Percentiles rank a stretch among this genome's conserved stretches.
Conservation (phyloP, 2,113 vertebrate species). For the Neotoma lepida region DNA sequence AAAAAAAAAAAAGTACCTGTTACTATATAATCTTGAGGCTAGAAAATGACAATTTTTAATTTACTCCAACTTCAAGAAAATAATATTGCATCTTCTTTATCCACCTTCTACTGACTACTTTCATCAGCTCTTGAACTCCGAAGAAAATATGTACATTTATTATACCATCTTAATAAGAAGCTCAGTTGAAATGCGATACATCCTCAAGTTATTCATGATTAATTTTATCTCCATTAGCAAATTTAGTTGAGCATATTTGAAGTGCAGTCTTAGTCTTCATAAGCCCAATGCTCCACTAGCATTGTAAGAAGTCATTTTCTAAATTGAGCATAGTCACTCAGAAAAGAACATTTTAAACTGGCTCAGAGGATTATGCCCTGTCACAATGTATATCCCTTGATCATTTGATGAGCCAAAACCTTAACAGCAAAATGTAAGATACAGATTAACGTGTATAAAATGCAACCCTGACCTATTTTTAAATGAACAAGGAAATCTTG, state of each 20-base stretch:
- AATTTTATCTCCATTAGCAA: constrained; percentile 44
- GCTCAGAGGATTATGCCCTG: constrained; percentile 72
- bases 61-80: constrained; percentile 37
- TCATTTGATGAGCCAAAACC: constrained; percentile 68
- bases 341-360: constrained; percentile 75
- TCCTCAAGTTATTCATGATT: constrained; percentile 34
- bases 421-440: constrained; percentile 63
- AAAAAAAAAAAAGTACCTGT: neutral
- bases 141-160: constrained; percentile 27
- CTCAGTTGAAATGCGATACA: constrained; percentile 15
- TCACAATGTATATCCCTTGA: constrained; percentile 63
- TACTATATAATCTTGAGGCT: neutral
- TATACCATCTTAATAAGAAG: constrained; percentile 3
- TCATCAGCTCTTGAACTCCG: neutral
- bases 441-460: constrained; percentile 55
- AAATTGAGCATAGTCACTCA: constrained; percentile 69
- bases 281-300: constrained; percentile 58
- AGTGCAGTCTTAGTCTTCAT: constrained; percentile 51
- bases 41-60: constrained; percentile 38
- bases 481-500: constrained; percentile 61
- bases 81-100: constrained; percentile 27
- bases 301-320: constrained; percentile 75
- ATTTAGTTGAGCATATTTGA: constrained; percentile 65
- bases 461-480: constrained; percentile 67
- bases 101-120: neutral